phyloP scores from a whole-genome alignment of 2,797 vertebrate species.

The Anomalospiza imberbis region DNA sequence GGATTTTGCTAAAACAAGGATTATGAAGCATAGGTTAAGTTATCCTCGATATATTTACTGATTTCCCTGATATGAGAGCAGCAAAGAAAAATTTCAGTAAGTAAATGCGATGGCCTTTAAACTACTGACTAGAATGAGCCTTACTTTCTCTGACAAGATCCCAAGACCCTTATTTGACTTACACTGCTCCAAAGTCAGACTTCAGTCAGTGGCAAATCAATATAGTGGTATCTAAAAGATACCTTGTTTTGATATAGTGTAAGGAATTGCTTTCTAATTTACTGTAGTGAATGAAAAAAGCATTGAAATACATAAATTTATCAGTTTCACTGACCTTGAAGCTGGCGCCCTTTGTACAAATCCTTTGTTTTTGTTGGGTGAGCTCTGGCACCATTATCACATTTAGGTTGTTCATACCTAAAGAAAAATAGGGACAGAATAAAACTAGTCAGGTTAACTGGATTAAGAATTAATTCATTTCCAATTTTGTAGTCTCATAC shows the following conservation, averaged over 20 bases:
- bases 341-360: conserved; percentile 87
- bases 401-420: conserved; percentile 96
- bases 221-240: neutral
- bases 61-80: neutral
- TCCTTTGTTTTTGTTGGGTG: conserved; percentile 89
- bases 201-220: neutral
- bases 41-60: neutral
- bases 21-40: neutral
- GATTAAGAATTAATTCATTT: neutral
- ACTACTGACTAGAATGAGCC: neutral
- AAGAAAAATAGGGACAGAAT: neutral
- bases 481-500: neutral
- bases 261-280: conserved; percentile 6
- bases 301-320: neutral
- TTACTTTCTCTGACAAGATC: neutral
- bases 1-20: neutral
- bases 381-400: conserved; percentile 89
- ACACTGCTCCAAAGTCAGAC: neutral
- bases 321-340: conserved; percentile 83
- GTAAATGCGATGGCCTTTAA: neutral
- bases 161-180: neutral
- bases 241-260: neutral
- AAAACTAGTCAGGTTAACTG: neutral
- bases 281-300: neutral
- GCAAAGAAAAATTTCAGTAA: neutral